Evolutionary conservation across 2,113 vertebrate species (phyloP), one percentile per base, ranked within the genome.

Genomic region (Falco punctatus): DNA sequence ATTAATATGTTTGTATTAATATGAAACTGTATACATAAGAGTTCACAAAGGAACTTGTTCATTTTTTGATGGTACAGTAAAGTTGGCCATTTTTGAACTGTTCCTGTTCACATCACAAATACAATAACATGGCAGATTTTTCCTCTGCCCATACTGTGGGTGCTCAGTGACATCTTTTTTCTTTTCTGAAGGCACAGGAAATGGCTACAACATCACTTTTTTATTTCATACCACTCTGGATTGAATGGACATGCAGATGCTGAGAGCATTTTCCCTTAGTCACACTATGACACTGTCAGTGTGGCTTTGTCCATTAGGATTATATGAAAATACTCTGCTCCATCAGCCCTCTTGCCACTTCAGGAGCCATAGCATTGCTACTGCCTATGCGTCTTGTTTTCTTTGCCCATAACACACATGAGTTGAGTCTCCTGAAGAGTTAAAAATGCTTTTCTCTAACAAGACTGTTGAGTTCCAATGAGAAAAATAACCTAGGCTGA

Each of bases 331-430:
- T 81, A 19, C 12, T 52, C 38, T 10, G 4, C 67, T 81, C 64
- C 4, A 3, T 77, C 73, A 85, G 48, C 15, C n/a, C 20, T 40
- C 28, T 67, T 85, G 15, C 61, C 11, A 9, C 13, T 74, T 86
- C 32, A 81, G 75, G 82, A 88, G 3, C 35, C 24, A 6, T 5
- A 42, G 10, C 3, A 13, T 35, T 40, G 26, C 32, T 65, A 20
- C 32, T 91, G 19, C 7, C 1, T 46, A 8, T 0, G 0, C 64
- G 48, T 84, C 48, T 73, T 14, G 4, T 58, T 71, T 71, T 86
- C 35, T 81, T 94, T 87, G n/a, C 12, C 24, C 12, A 3, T 61
- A 40, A 71, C 9, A 21, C 40, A 44, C 8, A 26, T 0, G 0
- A 28, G 4, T 23, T 79, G 20, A 71, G 20, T 44, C 14, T 58